Conservation (phyloP, 2,888 invertebrate species). For the Pandemis corylana region DNA sequence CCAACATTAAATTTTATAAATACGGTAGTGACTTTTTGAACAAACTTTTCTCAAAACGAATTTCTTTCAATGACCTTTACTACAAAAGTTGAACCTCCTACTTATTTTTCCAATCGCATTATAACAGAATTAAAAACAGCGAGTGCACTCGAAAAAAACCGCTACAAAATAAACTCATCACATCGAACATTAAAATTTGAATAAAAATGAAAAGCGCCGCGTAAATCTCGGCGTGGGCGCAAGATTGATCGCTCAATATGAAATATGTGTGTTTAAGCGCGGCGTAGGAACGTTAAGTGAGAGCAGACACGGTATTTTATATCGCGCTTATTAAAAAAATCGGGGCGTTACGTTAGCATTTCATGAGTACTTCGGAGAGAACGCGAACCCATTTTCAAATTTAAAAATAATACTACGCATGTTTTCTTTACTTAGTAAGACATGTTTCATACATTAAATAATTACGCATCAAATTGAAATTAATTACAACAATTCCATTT, state of each 20-base stretch:
- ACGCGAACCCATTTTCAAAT: too few species aligned
- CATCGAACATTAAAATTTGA: constrained; percentile 62
- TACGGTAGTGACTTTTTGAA: not conserved
- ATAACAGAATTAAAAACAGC: constrained; percentile 12
- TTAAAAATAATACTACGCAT: too few species aligned
- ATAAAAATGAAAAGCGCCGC: constrained; percentile 67
- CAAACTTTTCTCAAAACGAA: not conserved
- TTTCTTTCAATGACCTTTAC: not conserved
- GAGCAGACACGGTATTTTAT: constrained; percentile 44
- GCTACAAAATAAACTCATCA: constrained; percentile 64
- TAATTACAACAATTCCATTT: too few species aligned
- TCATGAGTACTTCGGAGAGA: not conserved
- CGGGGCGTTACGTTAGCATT: not conserved
- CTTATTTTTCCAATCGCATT: not conserved
- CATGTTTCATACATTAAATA: too few species aligned
- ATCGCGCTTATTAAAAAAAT: not conserved
- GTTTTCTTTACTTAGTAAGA: too few species aligned
- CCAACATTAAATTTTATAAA: too few species aligned
- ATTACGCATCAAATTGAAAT: too few species aligned
- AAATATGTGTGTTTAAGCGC: constrained; percentile 60
- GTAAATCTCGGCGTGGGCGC: constrained; percentile 69
- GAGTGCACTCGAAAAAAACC: constrained; percentile 24
- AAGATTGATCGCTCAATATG: constrained; percentile 74
- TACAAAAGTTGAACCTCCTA: not conserved
- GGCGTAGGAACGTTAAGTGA: constrained; percentile 40